Evolutionary conservation across 2,113 vertebrate genomes (phyloP), one percentile per base, ranked within the genome.

Genomic region (Monarcha castaneiventris): DNA sequence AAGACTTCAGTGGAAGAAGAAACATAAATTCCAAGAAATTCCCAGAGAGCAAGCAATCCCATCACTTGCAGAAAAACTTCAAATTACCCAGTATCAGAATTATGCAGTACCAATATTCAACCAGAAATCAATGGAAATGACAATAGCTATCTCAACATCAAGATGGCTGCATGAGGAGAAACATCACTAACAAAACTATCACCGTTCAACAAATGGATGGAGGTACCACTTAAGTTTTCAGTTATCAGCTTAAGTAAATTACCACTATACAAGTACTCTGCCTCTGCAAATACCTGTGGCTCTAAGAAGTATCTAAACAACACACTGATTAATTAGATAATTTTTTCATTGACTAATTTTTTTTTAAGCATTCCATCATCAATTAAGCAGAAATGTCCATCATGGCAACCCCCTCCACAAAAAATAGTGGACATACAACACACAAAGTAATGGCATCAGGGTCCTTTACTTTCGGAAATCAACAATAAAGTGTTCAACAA

Each of bases 241-340:
- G 4, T 59, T 39, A 74, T 20, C 51, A 56, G 4, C 5, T 51
- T 58, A 56, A 71, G 5, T 8, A 66, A 75, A 61, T 75, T 66
- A 37, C 22, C 14, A 27, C 12, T 6, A 2, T 7, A 27, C 5
- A 23, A 61, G 26, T 13, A 64, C 5, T 41, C 16, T n/a, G 11
- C 17, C 27, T 37, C 59, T 13, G 1, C 18, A 84, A 69, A 79
- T 6, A 8, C 11, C n/a, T 20, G 13, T 20, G 6, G 7, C 19
- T 52, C 68, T 55, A 67, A 67, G 58, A 56, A 67, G 1, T 12
- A 33, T 20, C 35, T 71, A 33, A 87, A 56, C 3, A 74, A 33
- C 7, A 5, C 15, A 66, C 4, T 1, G 1, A 37, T n/a, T 2
- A 80, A 29, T 39, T 21, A 13, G 15, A 9, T 52, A 10, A 21